These are phyloP conservation scores for Melanostoma scalare DNA, from an alignment of 2,888 invertebrate genomes.

Conservation along the genomic window DNA sequence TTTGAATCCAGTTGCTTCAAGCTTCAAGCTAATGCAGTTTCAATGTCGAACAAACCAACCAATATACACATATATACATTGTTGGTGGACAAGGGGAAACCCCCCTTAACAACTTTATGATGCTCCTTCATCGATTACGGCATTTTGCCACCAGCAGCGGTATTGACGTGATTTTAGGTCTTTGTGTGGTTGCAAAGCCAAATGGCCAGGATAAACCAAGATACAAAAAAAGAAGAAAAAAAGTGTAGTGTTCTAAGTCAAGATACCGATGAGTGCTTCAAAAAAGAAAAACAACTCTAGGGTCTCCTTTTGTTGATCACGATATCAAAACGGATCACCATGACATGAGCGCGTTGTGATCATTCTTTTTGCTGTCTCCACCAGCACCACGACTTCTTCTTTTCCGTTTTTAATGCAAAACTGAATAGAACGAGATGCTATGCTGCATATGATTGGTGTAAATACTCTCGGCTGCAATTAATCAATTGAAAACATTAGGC, in stretches of 20 bases:
- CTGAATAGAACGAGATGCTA: conserved; percentile 17
- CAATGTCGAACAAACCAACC: conserved; percentile 45
- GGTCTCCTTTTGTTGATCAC: conserved; percentile 67
- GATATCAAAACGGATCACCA: conserved; percentile 71
- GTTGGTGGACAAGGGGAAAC: neutral
- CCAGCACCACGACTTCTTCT: conserved; percentile 49
- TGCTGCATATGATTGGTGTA: conserved; percentile 23
- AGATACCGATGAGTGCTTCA: conserved; percentile 49
- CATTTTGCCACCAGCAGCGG: conserved; percentile 62
- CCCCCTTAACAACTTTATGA: conserved; percentile 56
- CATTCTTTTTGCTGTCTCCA: conserved; percentile 49
- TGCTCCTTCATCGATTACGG: conserved; percentile 65
- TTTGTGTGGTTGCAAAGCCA: conserved; percentile 55
- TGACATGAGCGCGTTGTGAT: conserved; percentile 65
- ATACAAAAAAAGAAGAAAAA: conserved; percentile 4
- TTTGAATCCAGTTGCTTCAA: conserved; percentile 37
- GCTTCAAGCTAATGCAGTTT: conserved; percentile 63
- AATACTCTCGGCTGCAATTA: neutral
- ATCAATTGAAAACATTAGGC: neutral
- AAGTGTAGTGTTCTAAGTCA: conserved; percentile 55
- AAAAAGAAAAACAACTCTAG: conserved; percentile 31
- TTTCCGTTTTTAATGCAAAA: conserved; percentile 58
- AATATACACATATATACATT: neutral
- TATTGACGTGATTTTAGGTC: conserved; percentile 63
- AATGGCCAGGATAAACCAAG: conserved; percentile 6